Percentiles rank a stretch among this genome's conserved stretches.
Conservation (phyloP, 2,113 vertebrate species). For the Pedionomus torquatus region DNA sequence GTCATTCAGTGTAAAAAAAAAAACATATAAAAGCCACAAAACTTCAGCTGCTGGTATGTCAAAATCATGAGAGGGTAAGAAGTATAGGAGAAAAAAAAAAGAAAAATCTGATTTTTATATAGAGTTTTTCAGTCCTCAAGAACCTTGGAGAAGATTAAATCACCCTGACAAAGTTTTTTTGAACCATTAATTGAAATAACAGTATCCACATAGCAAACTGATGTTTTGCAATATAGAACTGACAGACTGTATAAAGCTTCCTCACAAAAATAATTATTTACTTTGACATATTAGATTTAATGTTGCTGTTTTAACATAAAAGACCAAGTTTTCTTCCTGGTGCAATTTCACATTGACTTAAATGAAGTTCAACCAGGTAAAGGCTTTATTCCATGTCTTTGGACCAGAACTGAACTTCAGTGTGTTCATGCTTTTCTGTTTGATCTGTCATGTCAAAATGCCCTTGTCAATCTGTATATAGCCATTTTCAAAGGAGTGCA, state of each 20-base stretch:
- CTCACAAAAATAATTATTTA: background rate
- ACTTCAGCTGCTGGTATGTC: background rate
- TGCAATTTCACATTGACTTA: background rate
- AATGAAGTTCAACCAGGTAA: background rate
- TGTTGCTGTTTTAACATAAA: background rate
- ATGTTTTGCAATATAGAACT: background rate
- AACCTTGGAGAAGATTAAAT: background rate
- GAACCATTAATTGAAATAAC: background rate
- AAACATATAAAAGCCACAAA: background rate
- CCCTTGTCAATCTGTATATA: background rate
- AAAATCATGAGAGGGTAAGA: background rate
- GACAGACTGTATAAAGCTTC: background rate
- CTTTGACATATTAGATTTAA: background rate
- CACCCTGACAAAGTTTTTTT: background rate
- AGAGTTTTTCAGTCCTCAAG: background rate
- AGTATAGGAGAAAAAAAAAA: background rate
- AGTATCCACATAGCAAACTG: background rate
- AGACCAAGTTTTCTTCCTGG: background rate
- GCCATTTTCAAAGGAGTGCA: background rate
- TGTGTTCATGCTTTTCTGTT: background rate
- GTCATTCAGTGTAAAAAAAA: accelerated
- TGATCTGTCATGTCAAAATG: background rate
- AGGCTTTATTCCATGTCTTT: background rate
- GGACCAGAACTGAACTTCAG: background rate
- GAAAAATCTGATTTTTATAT: background rate